Evolutionary conservation across 2,888 invertebrate species (phyloP), one percentile per base, ranked within the genome.

Genomic region (Drosophila merina): DNA sequence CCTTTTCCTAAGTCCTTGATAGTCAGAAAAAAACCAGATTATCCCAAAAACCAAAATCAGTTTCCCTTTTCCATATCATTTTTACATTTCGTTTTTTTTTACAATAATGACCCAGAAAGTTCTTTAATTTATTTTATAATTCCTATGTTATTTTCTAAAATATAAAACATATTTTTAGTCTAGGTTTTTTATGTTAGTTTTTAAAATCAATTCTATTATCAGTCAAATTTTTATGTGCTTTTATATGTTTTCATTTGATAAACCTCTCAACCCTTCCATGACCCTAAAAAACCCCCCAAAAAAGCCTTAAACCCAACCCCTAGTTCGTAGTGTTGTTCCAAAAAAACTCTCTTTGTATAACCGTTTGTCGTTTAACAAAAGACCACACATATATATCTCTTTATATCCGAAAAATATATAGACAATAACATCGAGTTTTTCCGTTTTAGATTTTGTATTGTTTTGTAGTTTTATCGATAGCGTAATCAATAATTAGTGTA

Each of bases 291-390:
- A 20, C 20, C 20, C 20, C 20, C 20, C 20, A 20, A 20, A 20
- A 20, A 20, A 1, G 20, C 20, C 20, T 20, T 2, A 20, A 28
- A 4, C 10, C 48, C n/a, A 42, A 51, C 64, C 70, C 44, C 49
- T 82, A 82, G 75, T 67, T 63, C 69, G 72, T 79, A 79, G 72
- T 72, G 72, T 79, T 79, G 69, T 73, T 79, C 38, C 60, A 64
- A 73, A 63, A 72, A 57, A n/a, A 68, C 48, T 66, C 63, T 59
- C 69, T 70, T 60, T 74, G 76, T 78, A 76, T 78, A 76, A 69
- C 79, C 77, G 76, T 78, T 74, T 76, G 59, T 69, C 51, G 62
- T 75, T 57, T 70, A 68, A 69, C 69, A 68, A 20, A 20, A 66
- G 56, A 66, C 52, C 63, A 64, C 72, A 71, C 71, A 56, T 63